Base-by-base conservation (phyloP, 2,888 invertebrate genomes). In the Andrena dorsata region DNA sequence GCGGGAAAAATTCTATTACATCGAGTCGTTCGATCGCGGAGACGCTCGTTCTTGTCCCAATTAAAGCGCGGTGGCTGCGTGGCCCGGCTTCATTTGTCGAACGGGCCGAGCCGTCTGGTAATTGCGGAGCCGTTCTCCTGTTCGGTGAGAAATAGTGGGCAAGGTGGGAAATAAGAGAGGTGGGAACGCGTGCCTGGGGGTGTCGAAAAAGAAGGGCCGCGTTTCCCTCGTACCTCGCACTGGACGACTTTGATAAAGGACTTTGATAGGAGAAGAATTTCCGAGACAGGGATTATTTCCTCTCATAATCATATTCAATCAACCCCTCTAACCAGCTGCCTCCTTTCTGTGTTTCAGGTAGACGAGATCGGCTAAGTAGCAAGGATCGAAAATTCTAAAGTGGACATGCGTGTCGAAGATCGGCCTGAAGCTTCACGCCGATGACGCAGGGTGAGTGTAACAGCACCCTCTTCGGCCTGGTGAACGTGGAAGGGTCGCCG, bases 361-460 rank as follows among this genome's bases (percentile, higher is more conserved):
- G n/a, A 13, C n/a, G n/a, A 23, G 41, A 47, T 66, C 49, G 73
- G 69, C 20, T 53, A 23, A 47, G 41, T 75, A 60, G 28, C 56
- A n/a, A 51, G 30, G 41, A 32, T 16, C 76, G 58, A 87, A 83
- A 76, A 88, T 83, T 83, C 72, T 81, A 68, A 87, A 82, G 84
- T 85, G 84, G 82, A 86, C 80, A 87, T 86, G 87, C 75, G 69
- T 76, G 32, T 66, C 85, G 64, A 86, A 71, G 64, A 69, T 79
- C 56, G 75, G 68, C 23, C 76, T 41, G 47, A 76, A 78, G 76
- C 75, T 68, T 72, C 49, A 86, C 86, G 83, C 83, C 88, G 86
- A 88, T 88, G 88, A 88, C 83, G 76, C 79, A 85, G 63, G 78
- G 87, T 88, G 53, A 88, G 88, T 77, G 7, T 20, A 6, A 58